Evolutionary conservation across 2,797 vertebrate genomes (phyloP).

Genomic region (Paedocypris micromegethes): DNA sequence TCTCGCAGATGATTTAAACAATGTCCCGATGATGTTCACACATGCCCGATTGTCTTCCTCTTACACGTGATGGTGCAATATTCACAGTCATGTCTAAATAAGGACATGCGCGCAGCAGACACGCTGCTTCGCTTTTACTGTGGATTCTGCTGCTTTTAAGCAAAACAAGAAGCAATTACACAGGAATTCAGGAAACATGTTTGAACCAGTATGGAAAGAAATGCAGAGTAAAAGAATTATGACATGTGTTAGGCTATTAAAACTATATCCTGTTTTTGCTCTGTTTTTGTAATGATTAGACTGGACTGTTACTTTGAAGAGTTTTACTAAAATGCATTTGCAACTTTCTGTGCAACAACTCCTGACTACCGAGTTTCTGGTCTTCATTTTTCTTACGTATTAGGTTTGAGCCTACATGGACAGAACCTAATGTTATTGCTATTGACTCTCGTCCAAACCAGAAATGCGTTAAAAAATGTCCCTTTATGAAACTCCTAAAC

Average conservation of each 20-base stretch:
- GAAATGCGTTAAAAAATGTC: too few species aligned
- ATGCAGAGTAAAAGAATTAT: too few species aligned
- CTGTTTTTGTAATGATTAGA: too few species aligned
- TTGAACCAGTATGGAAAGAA: too few species aligned
- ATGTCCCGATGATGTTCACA: too few species aligned
- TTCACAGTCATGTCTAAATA: conserved; percentile 77
- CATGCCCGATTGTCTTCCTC: not conserved
- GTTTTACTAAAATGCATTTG: too few species aligned
- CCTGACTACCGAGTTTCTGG: not conserved
- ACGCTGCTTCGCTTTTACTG: conserved; percentile 20
- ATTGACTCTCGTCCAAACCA: not conserved
- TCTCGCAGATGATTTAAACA: conserved; percentile 2
- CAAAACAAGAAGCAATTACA: too few species aligned
- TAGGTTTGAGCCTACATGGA: not conserved
- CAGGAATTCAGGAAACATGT: too few species aligned
- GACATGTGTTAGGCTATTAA: too few species aligned
- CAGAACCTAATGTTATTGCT: not conserved
- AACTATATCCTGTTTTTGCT: too few species aligned
- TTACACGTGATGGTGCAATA: conserved; percentile 42
- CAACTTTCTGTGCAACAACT: not conserved
- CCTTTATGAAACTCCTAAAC: too few species aligned
- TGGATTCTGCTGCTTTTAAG: not conserved
- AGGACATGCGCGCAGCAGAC: conserved; percentile 63
- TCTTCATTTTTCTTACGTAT: conserved; percentile 6
- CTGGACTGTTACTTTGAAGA: too few species aligned